These are phyloP conservation scores for Archips xylosteana DNA, from an alignment of 2,888 invertebrate genomes.

Conservation along the genomic window DNA sequence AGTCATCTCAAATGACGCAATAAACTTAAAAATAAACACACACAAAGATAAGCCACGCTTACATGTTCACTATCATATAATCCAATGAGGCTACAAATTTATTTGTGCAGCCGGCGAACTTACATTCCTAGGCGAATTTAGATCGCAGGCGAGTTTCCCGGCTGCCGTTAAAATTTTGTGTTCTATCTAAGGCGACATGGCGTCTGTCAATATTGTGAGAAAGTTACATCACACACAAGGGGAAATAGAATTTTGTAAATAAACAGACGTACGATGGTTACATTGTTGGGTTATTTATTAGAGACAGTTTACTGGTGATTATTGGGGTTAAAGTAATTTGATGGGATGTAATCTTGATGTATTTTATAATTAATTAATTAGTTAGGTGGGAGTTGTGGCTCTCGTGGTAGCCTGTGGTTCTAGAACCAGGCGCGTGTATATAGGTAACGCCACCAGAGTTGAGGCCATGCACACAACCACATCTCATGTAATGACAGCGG, in stretches of 20 bases:
- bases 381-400: no score
- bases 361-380: no score
- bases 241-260: background rate
- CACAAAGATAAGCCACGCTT: slow-evolving; percentile 5
- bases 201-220: slow-evolving; percentile 32
- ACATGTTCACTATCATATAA: slow-evolving; percentile 20
- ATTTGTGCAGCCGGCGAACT: background rate
- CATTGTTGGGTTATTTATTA: slow-evolving; percentile 5
- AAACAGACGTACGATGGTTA: background rate
- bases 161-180: slow-evolving; percentile 4
- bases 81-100: slow-evolving; percentile 17
- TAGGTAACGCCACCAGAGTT: no score
- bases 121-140: background rate
- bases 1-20: background rate
- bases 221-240: slow-evolving; percentile 21
- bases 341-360: background rate
- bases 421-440: no score
- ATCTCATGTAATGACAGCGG: no score
- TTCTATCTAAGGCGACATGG: slow-evolving; percentile 23
- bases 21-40: slow-evolving; percentile 16
- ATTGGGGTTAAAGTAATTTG: background rate
- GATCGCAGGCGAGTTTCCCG: background rate
- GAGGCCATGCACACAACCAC: no score
- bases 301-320: background rate
- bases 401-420: no score